Conservation (phyloP, 2,888 invertebrate species). For the Atethmia centrago region DNA sequence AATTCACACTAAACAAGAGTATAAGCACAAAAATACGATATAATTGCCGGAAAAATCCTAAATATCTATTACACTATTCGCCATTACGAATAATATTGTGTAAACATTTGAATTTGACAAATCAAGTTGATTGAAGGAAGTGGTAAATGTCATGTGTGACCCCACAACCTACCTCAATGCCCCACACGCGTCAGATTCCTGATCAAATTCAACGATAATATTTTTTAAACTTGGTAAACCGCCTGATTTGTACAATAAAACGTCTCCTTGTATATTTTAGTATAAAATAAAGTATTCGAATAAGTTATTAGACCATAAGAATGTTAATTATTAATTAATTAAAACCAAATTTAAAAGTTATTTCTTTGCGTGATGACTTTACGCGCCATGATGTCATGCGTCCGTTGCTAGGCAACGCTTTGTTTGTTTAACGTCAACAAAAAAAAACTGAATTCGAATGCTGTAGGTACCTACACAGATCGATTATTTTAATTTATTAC, state of each 20-base stretch:
- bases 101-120: slow-evolving; percentile 64
- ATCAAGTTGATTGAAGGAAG: slow-evolving; percentile 31
- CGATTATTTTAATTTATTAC: slow-evolving; percentile 28
- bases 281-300: not conserved
- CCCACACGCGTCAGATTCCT: not conserved
- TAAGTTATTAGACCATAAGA: not conserved
- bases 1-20: slow-evolving; percentile 52
- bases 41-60: slow-evolving; percentile 50
- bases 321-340: slow-evolving; percentile 9
- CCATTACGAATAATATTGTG: slow-evolving; percentile 48
- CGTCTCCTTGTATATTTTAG: not conserved
- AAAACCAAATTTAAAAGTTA: slow-evolving; percentile 21
- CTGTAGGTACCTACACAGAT: not conserved
- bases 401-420: slow-evolving; percentile 55
- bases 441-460: slow-evolving; percentile 1
- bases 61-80: slow-evolving; percentile 45
- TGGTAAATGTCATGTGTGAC: slow-evolving; percentile 17
- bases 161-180: too few species aligned
- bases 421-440: slow-evolving; percentile 46
- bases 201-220: slow-evolving; percentile 26
- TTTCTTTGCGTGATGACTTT: slow-evolving; percentile 32
- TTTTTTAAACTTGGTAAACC: not conserved
- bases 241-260: not conserved
- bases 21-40: slow-evolving; percentile 56
- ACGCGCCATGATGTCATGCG: slow-evolving; percentile 33